Conservation (phyloP, 2,113 vertebrate genomes). For the Colossoma macropomum region DNA sequence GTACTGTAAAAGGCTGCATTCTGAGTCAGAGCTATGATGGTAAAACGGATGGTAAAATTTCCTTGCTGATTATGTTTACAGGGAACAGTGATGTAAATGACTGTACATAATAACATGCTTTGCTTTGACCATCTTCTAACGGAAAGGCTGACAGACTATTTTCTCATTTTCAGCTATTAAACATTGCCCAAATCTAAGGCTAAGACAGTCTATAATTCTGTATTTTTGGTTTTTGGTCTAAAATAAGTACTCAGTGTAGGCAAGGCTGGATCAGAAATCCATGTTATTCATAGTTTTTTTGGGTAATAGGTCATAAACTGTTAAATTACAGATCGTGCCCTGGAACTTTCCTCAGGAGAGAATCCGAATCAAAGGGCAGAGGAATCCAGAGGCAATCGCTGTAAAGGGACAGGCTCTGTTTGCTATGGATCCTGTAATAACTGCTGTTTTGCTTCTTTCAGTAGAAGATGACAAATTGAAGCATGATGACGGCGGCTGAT, state of each 20-base stretch:
- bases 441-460: conserved; percentile 29
- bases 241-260: too few relatives aligned
- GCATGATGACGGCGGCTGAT: conserved; percentile 33
- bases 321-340: conserved; percentile 36
- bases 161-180: too few relatives aligned
- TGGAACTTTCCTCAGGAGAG: conserved; percentile 32
- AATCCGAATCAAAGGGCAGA: conserved; percentile 23
- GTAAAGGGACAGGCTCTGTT: conserved; percentile 31
- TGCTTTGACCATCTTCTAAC: too few relatives aligned
- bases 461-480: conserved; percentile 51
- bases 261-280: not conserved
- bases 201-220: not conserved
- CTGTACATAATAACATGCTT: not conserved
- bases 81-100: too few relatives aligned
- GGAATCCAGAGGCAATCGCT: conserved; percentile 28
- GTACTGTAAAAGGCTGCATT: not conserved
- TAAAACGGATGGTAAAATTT: not conserved
- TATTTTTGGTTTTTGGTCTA: too few relatives aligned
- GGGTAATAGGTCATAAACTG: conserved; percentile 14
- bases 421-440: conserved; percentile 52
- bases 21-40: not conserved
- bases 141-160: too few relatives aligned
- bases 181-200: not conserved
- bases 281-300: not conserved
- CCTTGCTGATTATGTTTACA: not conserved